A percentile compares a stretch with the other conserved stretches of the same genome.
Conservation (phyloP, 2,888 invertebrate genomes). For the Drosophila gaucha region DNA sequence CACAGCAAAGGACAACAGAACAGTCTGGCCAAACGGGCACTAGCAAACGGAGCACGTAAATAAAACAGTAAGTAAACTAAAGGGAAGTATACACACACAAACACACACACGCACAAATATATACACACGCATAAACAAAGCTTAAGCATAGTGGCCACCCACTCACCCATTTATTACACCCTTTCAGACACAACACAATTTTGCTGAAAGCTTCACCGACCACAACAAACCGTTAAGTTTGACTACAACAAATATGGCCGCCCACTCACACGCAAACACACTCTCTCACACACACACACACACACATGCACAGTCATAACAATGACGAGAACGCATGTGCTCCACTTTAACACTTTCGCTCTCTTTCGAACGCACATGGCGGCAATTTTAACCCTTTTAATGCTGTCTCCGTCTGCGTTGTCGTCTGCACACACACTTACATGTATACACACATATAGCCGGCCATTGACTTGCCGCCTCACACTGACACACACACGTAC, state of each 20-base stretch:
- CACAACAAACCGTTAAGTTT: slow-evolving; percentile 52
- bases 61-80: slow-evolving; percentile 23
- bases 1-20: slow-evolving; percentile 22
- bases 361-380: slow-evolving; percentile 67
- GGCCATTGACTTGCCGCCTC: slow-evolving; percentile 67
- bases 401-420: slow-evolving; percentile 80
- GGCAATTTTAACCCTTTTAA: slow-evolving; percentile 82
- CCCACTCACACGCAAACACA: slow-evolving; percentile 28
- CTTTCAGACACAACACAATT: slow-evolving; percentile 59
- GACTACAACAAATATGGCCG: slow-evolving; percentile 51
- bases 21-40: slow-evolving; percentile 45
- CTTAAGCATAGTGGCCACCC: slow-evolving; percentile 14
- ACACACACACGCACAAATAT: neutral
- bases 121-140: slow-evolving; percentile 25
- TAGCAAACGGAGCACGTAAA: slow-evolving; percentile 51
- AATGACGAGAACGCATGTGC: slow-evolving; percentile 63
- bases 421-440: slow-evolving; percentile 56
- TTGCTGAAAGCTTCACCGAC: slow-evolving; percentile 48
- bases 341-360: slow-evolving; percentile 76
- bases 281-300: slow-evolving; percentile 3
- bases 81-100: neutral
- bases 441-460: slow-evolving; percentile 16
- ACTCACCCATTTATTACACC: slow-evolving; percentile 32
- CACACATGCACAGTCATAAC: slow-evolving; percentile 16
- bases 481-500: slow-evolving; percentile 10